Evolutionary conservation across 1,140 invertebrate species (phyloP), one percentile per base, ranked within the genome.

Genomic region (Drosophila subpulchrella): DNA sequence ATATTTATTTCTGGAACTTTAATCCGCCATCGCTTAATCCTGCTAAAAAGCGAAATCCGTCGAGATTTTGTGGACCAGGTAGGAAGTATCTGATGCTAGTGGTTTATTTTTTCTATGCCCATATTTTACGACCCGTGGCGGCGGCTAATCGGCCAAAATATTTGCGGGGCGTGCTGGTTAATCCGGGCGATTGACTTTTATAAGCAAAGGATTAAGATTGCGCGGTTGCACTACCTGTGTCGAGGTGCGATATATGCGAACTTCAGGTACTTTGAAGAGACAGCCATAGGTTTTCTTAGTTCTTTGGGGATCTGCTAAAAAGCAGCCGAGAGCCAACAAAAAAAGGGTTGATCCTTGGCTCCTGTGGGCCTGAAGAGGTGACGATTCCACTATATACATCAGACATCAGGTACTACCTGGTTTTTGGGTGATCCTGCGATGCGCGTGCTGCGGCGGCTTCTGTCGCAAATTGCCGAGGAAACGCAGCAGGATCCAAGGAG

Each of bases 121-220:
- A 38, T 30, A 38, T 44, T 82, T 76, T 81, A 53, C 50, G 51
- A 47, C 56, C 68, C 63, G 74, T 74, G 72, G 80, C 80, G 84
- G 79, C 80, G 73, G 83, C 62, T 88, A 89, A 90, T 90, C 84
- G 81, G 74, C 80, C 85, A 89, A 89, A 85, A 89, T 89, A 89
- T 89, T 89, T 89, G 84, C 57, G 66, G 74, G 85, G 81, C 85
- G 84, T 89, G 74, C 59, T 89, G 77, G 80, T 62, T 89, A 89
- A 89, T 89, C 85, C 84, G 48, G 42, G 54, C 66, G 84, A 89
- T 89, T 89, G 84, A 90, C 84, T 89, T 89, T 81, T 51, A 81
- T 90, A 89, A 89, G 84, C 80, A 89, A 89, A 89, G 84, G 84
- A 89, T 89, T 89, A 86, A 63, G 54, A 66, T 75, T 58, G 68